These are phyloP conservation scores for Thera obeliscata DNA, from an alignment of 2,888 invertebrate genomes.

Conservation along the genomic window DNA sequence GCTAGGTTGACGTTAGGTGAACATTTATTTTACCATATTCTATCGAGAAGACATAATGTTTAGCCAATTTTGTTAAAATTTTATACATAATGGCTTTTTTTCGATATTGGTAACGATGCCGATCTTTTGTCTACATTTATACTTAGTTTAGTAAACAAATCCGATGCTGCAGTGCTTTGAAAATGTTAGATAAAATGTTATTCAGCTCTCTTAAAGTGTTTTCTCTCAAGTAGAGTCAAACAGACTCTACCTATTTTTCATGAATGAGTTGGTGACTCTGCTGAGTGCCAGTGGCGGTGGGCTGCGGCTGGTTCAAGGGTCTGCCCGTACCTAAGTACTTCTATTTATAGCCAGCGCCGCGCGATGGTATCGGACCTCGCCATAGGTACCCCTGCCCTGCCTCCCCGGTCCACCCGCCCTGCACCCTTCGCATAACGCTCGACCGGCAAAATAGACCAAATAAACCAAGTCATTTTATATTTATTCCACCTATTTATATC, in stretches of 20 bases:
- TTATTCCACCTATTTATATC: slow-evolving; percentile 79
- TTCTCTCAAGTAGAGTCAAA: not conserved
- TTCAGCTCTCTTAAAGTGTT: not conserved
- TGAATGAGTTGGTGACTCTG: slow-evolving; percentile 56
- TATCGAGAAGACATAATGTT: too few relatives aligned
- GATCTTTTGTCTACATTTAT: too few relatives aligned
- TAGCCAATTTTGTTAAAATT: too few relatives aligned
- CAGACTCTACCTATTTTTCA: slow-evolving; percentile 11
- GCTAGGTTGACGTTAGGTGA: too few relatives aligned
- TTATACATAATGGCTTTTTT: too few relatives aligned
- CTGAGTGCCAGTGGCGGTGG: slow-evolving; percentile 59
- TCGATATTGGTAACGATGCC: too few relatives aligned
- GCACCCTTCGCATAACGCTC: slow-evolving; percentile 78
- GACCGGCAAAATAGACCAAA: slow-evolving; percentile 78
- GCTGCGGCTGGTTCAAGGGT: slow-evolving; percentile 81
- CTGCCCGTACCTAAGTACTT: slow-evolving; percentile 57
- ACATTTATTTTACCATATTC: too few relatives aligned
- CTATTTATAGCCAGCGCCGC: slow-evolving; percentile 78
- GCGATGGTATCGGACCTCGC: slow-evolving; percentile 74
- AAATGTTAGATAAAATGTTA: not conserved
- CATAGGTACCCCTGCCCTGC: slow-evolving; percentile 60
- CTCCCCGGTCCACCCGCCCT: slow-evolving; percentile 74
- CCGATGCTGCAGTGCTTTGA: too few relatives aligned
- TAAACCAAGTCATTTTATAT: slow-evolving; percentile 72
- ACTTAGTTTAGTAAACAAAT: too few relatives aligned